Evolutionary conservation across 2,797 vertebrate species (phyloP).

Genomic region (Pseudochaenichthys georgianus): DNA sequence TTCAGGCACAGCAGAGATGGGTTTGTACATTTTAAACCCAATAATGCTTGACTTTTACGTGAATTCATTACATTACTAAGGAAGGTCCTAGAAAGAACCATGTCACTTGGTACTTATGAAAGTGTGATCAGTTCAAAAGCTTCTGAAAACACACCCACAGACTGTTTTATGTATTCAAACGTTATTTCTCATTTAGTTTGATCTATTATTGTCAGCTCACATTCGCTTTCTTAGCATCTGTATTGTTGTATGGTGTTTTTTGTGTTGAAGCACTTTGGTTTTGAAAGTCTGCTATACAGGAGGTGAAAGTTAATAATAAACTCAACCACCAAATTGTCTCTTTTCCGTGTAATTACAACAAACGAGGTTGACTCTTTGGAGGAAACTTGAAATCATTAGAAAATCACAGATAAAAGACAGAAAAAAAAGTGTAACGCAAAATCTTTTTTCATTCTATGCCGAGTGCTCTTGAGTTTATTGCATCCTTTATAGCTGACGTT

Average conservation of each 20-base stretch:
- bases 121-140: too few relatives aligned
- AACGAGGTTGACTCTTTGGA: not conserved
- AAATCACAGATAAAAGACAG: conserved; percentile 2
- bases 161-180: too few relatives aligned
- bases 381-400: not conserved
- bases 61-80: not conserved
- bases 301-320: not conserved
- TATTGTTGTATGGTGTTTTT: too few relatives aligned
- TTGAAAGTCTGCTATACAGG: too few relatives aligned
- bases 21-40: conserved; percentile 54
- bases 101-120: not conserved
- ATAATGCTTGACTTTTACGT: conserved; percentile 11
- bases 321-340: not conserved
- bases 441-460: conserved; percentile 14
- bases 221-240: too few relatives aligned
- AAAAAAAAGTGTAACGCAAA: conserved; percentile 31
- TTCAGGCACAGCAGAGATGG: conserved; percentile 74
- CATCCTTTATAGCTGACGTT: conserved; percentile 20
- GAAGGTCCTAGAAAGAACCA: not conserved
- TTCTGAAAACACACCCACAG: too few relatives aligned
- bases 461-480: conserved; percentile 43
- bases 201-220: too few relatives aligned
- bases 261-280: too few relatives aligned
- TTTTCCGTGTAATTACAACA: not conserved
- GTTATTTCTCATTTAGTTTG: too few relatives aligned